Percentiles rank a stretch among this genome's conserved stretches.
phyloP scores from a whole-genome alignment of 2,888 invertebrate species.

The Rutpela maculata region DNA sequence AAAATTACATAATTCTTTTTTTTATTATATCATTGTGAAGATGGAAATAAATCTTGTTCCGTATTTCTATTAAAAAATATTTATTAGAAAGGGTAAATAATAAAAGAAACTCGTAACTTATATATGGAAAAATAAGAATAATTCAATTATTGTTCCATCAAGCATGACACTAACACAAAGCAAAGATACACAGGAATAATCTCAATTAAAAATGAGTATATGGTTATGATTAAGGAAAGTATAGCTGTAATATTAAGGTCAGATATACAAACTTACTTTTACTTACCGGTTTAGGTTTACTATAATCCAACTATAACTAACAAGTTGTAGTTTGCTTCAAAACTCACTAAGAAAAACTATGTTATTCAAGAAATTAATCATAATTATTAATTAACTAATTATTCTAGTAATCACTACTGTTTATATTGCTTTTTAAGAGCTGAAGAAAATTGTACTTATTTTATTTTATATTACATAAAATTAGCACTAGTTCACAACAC shows the following conservation, averaged over 20 bases:
- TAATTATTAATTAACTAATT: conserved; percentile 23
- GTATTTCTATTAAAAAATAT: background rate
- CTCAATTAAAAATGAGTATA: conserved; percentile 1
- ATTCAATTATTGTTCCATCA: background rate
- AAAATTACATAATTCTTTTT: too few species aligned
- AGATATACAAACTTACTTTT: conserved; percentile 51
- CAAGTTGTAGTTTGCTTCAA: conserved; percentile 17
- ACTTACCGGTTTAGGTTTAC: conserved; percentile 49
- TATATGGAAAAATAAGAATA: background rate
- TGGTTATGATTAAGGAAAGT: conserved; percentile 52
- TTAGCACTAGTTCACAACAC: conserved; percentile 25
- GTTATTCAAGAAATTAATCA: conserved; percentile 22
- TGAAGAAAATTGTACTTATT: conserved; percentile 17
- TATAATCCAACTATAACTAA: conserved; percentile 42
- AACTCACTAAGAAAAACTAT: conserved; percentile 32
- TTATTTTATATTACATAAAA: conserved; percentile 20
- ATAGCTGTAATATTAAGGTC: conserved; percentile 51
- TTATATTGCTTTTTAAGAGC: background rate
- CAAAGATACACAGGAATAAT: background rate
- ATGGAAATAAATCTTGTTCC: background rate
- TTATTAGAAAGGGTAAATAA: background rate
- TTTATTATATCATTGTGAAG: too few species aligned
- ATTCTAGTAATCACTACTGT: conserved; percentile 14
- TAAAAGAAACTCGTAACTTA: background rate
- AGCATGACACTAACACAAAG: background rate